These are phyloP conservation scores for Oncorhynchus mykiss DNA, from an alignment of 2,113 vertebrate species.

Conservation along the genomic window DNA sequence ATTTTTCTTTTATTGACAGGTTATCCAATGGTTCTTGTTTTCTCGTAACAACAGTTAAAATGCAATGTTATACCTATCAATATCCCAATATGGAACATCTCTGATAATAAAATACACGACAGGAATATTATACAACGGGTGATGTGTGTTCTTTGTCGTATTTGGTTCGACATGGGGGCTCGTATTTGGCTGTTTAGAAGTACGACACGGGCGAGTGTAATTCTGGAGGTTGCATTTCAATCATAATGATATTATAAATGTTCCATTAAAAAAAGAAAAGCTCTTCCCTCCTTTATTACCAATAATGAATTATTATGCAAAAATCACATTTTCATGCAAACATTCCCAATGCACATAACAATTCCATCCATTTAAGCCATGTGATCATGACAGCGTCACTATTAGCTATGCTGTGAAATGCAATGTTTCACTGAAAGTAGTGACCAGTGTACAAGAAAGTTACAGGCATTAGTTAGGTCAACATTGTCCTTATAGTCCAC, in stretches of 20 bases:
- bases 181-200: too few species aligned
- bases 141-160: not conserved
- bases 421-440: slow-evolving; percentile 17
- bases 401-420: slow-evolving; percentile 19
- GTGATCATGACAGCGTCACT: slow-evolving; percentile 7
- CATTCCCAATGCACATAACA: slow-evolving; percentile 21
- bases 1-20: not conserved
- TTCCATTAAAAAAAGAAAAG: too few species aligned
- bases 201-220: too few species aligned
- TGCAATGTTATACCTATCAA: slow-evolving; percentile 40
- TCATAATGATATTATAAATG: too few species aligned
- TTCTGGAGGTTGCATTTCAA: too few species aligned
- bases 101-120: not conserved
- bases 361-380: slow-evolving; percentile 11
- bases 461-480: slow-evolving; percentile 26
- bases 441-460: not conserved
- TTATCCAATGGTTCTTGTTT: not conserved
- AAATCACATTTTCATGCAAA: slow-evolving; percentile 64
- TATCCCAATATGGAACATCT: slow-evolving; percentile 4
- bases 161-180: not conserved
- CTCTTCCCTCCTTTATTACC: too few species aligned
- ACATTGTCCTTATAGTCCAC: slow-evolving; percentile 21
- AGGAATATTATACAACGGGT: not conserved
- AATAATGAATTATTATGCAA: not conserved
- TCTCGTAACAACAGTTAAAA: slow-evolving; percentile 6